Evolutionary conservation across 2,113 vertebrate species (phyloP).

Genomic region (Syngnathoides biaculeatus): DNA sequence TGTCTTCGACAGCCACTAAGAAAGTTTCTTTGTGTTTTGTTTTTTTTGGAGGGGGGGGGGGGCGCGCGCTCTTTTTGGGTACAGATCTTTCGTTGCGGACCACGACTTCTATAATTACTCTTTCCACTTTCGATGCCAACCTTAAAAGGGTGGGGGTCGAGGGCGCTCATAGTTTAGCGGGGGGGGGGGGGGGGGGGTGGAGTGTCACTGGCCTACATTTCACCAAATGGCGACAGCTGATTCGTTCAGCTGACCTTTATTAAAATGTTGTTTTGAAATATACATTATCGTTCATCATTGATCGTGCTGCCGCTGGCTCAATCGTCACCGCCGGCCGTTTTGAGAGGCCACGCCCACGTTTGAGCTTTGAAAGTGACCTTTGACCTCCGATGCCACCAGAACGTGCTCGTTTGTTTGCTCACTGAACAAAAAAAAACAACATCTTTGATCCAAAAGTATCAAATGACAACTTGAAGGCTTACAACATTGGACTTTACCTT

Average conservation of each 20-base stretch:
- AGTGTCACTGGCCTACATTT: slow-evolving; percentile 49
- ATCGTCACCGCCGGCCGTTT: too few relatives aligned
- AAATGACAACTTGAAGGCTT: too few relatives aligned
- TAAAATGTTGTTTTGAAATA: too few relatives aligned
- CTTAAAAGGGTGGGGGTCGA: slow-evolving; percentile 72
- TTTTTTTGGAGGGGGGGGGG: slow-evolving; percentile 13
- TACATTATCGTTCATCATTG: too few relatives aligned
- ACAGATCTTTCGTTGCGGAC: slow-evolving; percentile 41
- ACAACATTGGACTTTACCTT: too few relatives aligned
- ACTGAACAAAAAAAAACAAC: too few relatives aligned
- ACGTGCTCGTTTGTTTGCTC: too few relatives aligned
- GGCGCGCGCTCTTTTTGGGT: slow-evolving; percentile 38
- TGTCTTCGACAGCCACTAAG: slow-evolving; percentile 67
- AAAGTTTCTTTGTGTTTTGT: slow-evolving; percentile 1
- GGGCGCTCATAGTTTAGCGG: neutral
- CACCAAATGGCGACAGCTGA: slow-evolving; percentile 28
- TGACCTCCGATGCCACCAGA: too few relatives aligned
- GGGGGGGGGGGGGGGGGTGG: slow-evolving; percentile 13
- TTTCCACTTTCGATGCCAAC: slow-evolving; percentile 75
- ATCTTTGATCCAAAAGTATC: too few relatives aligned
- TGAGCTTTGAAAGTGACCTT: too few relatives aligned
- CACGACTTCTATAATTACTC: slow-evolving; percentile 70
- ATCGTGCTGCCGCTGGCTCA: too few relatives aligned
- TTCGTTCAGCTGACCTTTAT: too few relatives aligned
- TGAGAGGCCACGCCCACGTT: neutral